These are phyloP conservation scores for Molossus molossus DNA, from an alignment of 2,797 vertebrate genomes.

Conservation along the genomic window DNA sequence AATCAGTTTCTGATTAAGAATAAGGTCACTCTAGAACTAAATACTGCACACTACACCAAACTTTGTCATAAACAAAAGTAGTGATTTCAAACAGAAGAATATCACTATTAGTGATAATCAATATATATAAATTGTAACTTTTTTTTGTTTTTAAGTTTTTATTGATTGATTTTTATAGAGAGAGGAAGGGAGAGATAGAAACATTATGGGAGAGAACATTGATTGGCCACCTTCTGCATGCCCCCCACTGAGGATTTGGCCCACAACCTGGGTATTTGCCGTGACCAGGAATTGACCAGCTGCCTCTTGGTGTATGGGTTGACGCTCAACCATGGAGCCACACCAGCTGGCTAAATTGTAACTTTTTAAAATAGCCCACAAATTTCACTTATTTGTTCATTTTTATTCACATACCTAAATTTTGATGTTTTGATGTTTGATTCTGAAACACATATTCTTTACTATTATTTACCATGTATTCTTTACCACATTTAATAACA, in stretches of 20 bases:
- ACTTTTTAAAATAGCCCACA: conserved; percentile 60
- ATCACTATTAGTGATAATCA: conserved; percentile 61
- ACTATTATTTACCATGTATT: not conserved
- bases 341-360: not conserved
- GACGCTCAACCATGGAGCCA: too few species aligned
- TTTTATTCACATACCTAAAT: conserved; percentile 70
- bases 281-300: too few species aligned
- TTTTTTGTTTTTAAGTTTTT: not conserved
- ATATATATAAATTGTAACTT: conserved; percentile 51
- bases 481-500: conserved; percentile 1
- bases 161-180: too few species aligned
- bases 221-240: too few species aligned
- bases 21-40: conserved; percentile 71
- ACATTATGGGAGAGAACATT: too few species aligned
- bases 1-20: conserved; percentile 74
- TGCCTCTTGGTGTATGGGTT: too few species aligned
- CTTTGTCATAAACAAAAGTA: conserved; percentile 71
- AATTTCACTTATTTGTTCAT: conserved; percentile 61
- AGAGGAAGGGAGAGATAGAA: too few species aligned
- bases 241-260: too few species aligned
- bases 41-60: conserved; percentile 62
- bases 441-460: conserved; percentile 58
- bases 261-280: too few species aligned
- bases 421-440: conserved; percentile 52
- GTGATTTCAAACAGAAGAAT: conserved; percentile 70